Evolutionary conservation across 2,888 invertebrate species (phyloP).

Genomic region (Tineola bisselliella): DNA sequence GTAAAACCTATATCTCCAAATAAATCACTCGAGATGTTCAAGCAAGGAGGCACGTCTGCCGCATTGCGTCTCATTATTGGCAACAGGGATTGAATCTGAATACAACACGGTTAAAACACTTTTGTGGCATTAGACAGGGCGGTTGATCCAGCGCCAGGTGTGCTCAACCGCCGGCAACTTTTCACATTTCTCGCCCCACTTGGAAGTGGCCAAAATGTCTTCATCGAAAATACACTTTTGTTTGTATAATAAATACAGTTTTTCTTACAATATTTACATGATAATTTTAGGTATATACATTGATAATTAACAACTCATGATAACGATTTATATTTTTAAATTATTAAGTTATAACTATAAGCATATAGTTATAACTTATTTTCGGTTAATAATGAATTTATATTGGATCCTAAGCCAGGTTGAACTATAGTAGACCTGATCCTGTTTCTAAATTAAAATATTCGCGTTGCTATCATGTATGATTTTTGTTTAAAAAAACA

Average conservation of each 20-base stretch:
- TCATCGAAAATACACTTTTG: neutral
- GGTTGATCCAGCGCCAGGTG: slow-evolving; percentile 9
- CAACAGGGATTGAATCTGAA: slow-evolving; percentile 14
- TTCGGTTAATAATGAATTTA: too few species aligned
- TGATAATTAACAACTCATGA: too few species aligned
- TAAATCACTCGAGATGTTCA: slow-evolving; percentile 7
- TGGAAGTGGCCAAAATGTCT: neutral
- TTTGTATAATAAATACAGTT: neutral
- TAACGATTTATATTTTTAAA: too few species aligned
- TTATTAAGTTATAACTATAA: too few species aligned
- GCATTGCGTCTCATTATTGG: slow-evolving; percentile 15
- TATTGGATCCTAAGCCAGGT: too few species aligned
- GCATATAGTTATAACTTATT: too few species aligned
- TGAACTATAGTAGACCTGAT: too few species aligned
- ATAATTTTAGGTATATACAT: too few species aligned
- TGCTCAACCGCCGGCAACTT: slow-evolving; percentile 7
- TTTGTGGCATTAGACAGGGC: neutral
- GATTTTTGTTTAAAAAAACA: too few species aligned
- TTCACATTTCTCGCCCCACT: neutral
- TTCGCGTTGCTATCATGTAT: too few species aligned
- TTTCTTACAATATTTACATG: too few species aligned
- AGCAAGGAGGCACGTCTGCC: slow-evolving; percentile 10
- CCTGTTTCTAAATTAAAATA: too few species aligned
- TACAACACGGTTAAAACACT: slow-evolving; percentile 4
- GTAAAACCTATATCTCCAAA: neutral